Evolutionary conservation across 2,113 vertebrate species (phyloP).

Genomic region (Onychostruthus taczanowskii): DNA sequence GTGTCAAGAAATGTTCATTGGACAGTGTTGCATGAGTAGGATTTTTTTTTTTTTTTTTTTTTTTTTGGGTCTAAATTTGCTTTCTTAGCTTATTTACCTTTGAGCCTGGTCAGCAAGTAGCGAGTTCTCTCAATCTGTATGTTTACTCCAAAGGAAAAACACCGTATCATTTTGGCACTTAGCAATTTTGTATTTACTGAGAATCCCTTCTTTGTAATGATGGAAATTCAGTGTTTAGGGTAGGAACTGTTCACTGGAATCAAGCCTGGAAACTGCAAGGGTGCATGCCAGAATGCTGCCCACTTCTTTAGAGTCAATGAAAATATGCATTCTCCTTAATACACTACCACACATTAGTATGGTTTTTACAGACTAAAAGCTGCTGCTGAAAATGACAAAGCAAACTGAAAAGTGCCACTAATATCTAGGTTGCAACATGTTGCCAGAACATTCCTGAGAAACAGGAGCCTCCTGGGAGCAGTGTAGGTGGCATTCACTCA

Average conservation of each 20-base stretch:
- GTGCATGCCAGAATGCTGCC: neutral
- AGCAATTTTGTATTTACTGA: neutral
- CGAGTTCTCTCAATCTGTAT: neutral
- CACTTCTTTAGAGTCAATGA: neutral
- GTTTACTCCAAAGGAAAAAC: neutral
- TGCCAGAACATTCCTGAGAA: constrained; percentile 47
- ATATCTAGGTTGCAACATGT: neutral
- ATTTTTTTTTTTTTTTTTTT: neutral
- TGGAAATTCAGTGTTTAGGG: neutral
- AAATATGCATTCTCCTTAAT: neutral
- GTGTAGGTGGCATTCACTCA: neutral
- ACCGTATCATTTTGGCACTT: neutral
- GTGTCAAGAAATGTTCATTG: neutral
- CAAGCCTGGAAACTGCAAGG: neutral
- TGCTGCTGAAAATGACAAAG: neutral
- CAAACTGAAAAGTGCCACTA: constrained; percentile 18
- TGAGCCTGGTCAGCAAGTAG: neutral
- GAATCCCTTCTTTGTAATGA: neutral
- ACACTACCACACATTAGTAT: neutral
- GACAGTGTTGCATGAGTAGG: neutral
- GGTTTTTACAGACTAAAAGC: neutral
- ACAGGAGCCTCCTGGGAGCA: neutral
- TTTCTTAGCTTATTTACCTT: neutral
- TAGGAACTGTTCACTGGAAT: neutral
- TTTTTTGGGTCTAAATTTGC: neutral